These are phyloP conservation scores for Arctocebus calabarensis DNA, from an alignment of 2,797 vertebrate genomes.

Conservation along the genomic window DNA sequence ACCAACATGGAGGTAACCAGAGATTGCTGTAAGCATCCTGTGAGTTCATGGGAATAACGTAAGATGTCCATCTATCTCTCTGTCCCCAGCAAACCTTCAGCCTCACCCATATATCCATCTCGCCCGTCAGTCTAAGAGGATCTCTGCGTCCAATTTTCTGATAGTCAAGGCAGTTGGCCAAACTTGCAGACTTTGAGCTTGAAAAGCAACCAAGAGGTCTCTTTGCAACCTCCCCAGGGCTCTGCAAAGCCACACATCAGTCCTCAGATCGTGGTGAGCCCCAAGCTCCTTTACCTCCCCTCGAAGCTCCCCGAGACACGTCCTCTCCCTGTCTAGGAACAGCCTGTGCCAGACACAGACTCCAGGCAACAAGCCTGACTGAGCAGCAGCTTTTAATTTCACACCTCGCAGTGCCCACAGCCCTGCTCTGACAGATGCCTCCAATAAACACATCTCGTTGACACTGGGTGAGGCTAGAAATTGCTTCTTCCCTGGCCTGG, in stretches of 20 bases:
- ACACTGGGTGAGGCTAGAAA: background rate
- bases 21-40: background rate
- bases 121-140: background rate
- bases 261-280: background rate
- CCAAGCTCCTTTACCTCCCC: background rate
- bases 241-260: background rate
- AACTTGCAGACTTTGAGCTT: background rate
- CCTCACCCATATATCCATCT: background rate
- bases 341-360: background rate
- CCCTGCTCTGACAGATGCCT: constrained; percentile 35
- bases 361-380: background rate
- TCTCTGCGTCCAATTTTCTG: background rate
- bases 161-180: background rate
- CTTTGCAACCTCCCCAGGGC: background rate
- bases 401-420: background rate
- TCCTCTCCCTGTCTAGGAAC: background rate
- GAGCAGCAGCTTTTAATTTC: constrained; percentile 45
- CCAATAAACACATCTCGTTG: background rate
- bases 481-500: background rate
- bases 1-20: background rate
- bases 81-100: background rate
- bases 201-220: background rate
- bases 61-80: background rate
- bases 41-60: background rate
- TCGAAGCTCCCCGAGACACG: background rate